Evolutionary conservation across 1,140 invertebrate genomes (phyloP), one percentile per base, ranked within the genome.

Genomic region (Asobara japonica): DNA sequence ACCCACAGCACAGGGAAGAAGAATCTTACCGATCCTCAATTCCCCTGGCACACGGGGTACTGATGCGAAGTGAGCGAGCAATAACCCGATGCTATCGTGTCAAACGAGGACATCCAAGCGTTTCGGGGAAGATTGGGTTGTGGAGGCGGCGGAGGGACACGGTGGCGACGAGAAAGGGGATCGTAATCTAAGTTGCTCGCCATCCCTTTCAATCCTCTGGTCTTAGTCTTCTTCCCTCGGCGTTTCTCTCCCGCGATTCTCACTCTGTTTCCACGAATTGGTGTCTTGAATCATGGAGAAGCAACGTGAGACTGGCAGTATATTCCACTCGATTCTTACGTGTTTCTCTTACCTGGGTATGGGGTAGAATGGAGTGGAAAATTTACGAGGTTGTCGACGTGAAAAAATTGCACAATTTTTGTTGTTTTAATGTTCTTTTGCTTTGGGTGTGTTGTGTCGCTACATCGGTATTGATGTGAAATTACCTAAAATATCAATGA

Each of bases 1-100:
- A 81, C 80, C 78, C 74, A 65, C 76, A 71, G 18, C 13, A 33
- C 1, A 22, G 16, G 62, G 30, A 65, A 33, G n/a, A 20, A 60
- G 31, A 33, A 65, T 65, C 16, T 65, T 20, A 6, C 4, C 10
- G 33, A 65, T 65, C 62, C 16, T 38, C 18, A 65, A 30, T 65
- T 65, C 8, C 20, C 20, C 16, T 11, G 3, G 20, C 22, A 18
- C 51, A 56, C 51, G 20, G 16, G 16, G 31, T n/a, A 66, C 25
- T 29, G 10, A 45, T 27, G 22, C 3, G 13, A 48, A 66, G 25
- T 66, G 65, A 29, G 36, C 38, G 10, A 66, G 18, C 13, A 45
- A 38, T 25, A 27, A 66, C 22, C 22, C 22, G 13, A 66, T 27
- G 31, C 13, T 22, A 56, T 22, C 51, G 33, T 31, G 16, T 7